Percentiles rank a stretch among this genome's conserved stretches.
Conservation (phyloP, 1,140 invertebrate genomes). For the Hestina assimilis region DNA sequence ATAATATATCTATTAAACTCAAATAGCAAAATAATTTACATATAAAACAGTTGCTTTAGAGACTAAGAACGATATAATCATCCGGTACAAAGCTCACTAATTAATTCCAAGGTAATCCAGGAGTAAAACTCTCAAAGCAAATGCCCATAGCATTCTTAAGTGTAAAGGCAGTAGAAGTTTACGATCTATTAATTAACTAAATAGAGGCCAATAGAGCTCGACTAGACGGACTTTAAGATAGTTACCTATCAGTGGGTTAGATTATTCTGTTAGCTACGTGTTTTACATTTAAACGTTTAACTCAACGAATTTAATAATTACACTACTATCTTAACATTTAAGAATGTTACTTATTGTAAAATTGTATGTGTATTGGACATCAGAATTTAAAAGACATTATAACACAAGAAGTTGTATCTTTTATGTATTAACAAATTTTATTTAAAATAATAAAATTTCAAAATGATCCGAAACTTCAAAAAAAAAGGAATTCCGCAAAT, state of each 20-base stretch:
- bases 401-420: no score
- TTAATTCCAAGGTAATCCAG: slow-evolving; percentile 7
- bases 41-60: no score
- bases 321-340: no score
- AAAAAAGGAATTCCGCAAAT: no score
- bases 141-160: slow-evolving; percentile 7
- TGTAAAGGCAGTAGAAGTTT: slow-evolving; percentile 13
- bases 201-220: slow-evolving; percentile 17
- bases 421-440: no score
- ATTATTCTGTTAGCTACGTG: background rate
- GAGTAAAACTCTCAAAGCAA: slow-evolving; percentile 9
- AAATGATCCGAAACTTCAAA: no score
- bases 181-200: slow-evolving; percentile 28
- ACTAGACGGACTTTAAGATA: slow-evolving; percentile 7
- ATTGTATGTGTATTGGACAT: no score
- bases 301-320: background rate
- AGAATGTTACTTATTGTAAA: no score
- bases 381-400: no score
- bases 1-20: no score
- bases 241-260: slow-evolving; percentile 11
- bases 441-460: no score
- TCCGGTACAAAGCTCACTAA: slow-evolving; percentile 3
- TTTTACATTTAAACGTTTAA: slow-evolving; percentile 1
- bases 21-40: no score
- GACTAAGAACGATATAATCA: background rate